Percentiles rank a stretch among this genome's conserved stretches.
These are phyloP conservation scores for Probosciger aterrimus DNA, from an alignment of 2,113 vertebrate genomes.

Conservation along the genomic window DNA sequence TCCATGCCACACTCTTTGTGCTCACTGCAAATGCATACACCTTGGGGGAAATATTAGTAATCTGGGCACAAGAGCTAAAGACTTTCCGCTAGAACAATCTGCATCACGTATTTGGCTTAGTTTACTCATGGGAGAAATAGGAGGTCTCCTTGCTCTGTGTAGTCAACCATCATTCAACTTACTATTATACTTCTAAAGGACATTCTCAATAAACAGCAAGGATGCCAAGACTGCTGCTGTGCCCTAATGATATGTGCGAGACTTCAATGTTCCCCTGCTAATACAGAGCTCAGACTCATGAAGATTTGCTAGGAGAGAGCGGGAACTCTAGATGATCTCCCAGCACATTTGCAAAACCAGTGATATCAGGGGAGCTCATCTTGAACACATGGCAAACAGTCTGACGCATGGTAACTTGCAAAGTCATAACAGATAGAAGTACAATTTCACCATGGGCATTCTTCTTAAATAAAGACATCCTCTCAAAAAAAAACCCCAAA, in stretches of 20 bases:
- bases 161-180: not conserved
- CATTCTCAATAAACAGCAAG: not conserved
- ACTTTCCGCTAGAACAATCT: slow-evolving; percentile 16
- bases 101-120: not conserved
- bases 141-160: not conserved
- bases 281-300: not conserved
- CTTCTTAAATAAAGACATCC: not conserved
- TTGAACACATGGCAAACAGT: not conserved
- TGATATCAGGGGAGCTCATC: not conserved
- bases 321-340: not conserved
- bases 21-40: not conserved
- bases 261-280: not conserved
- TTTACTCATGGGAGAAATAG: not conserved
- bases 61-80: not conserved
- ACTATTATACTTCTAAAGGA: not conserved
- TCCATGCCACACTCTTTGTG: not conserved
- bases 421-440: not conserved
- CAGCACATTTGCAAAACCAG: not conserved
- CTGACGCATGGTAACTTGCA: not conserved
- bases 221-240: not conserved
- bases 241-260: not conserved
- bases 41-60: slow-evolving; percentile 17
- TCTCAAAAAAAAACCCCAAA: fast-evolving
- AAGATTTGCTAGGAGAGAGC: not conserved
- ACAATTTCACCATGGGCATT: not conserved